phyloP scores from a whole-genome alignment of 2,888 invertebrate genomes.

The Melinopterus prodromus region DNA sequence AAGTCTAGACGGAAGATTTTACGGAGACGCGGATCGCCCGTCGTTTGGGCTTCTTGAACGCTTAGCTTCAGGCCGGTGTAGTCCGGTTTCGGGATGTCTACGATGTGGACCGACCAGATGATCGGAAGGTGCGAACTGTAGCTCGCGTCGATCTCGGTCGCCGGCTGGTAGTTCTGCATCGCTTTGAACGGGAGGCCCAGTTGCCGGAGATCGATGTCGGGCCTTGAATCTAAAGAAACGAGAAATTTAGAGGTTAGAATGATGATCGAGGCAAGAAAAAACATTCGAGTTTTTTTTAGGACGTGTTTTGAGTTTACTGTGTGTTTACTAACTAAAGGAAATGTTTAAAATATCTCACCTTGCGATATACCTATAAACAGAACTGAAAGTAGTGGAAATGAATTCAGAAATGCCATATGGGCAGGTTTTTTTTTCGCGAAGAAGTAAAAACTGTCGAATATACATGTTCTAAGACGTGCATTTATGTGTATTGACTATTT shows the following conservation, averaged over 20 bases:
- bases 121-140: constrained; percentile 81
- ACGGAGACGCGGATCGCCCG: constrained; percentile 78
- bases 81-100: constrained; percentile 78
- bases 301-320: too few relatives aligned
- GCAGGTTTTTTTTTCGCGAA: too few relatives aligned
- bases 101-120: constrained; percentile 66
- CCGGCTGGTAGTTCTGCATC: constrained; percentile 80
- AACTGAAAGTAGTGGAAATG: too few relatives aligned
- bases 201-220: constrained; percentile 78
- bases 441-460: too few relatives aligned
- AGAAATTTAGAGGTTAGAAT: neutral
- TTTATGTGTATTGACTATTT: too few relatives aligned
- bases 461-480: too few relatives aligned
- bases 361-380: too few relatives aligned
- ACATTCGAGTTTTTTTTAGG: too few relatives aligned
- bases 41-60: constrained; percentile 74
- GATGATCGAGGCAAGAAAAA: too few relatives aligned
- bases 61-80: constrained; percentile 78
- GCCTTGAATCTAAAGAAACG: constrained; percentile 44
- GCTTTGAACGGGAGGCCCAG: constrained; percentile 62
- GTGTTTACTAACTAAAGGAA: too few relatives aligned
- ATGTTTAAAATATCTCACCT: too few relatives aligned
- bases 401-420: too few relatives aligned
- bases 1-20: constrained; percentile 75
- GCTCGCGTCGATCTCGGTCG: constrained; percentile 87